A percentile compares a stretch with the other conserved stretches of the same genome.
These are phyloP conservation scores for Varecia variegata DNA, from an alignment of 2,797 vertebrate genomes.

Conservation along the genomic window DNA sequence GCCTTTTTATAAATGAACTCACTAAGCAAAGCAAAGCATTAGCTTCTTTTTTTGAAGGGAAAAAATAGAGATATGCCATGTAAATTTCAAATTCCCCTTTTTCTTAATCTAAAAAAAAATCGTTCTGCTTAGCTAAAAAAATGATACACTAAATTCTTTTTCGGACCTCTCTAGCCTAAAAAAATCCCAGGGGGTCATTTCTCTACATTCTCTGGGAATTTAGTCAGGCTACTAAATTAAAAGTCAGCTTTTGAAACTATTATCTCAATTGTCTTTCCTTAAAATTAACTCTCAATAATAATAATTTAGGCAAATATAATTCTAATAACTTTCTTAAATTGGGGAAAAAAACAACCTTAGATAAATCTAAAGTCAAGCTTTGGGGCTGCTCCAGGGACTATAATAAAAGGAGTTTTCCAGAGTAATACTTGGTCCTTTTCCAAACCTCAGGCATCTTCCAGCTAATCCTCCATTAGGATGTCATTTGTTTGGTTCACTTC, in stretches of 20 bases:
- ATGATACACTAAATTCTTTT: background rate
- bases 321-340: background rate
- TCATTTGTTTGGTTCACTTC: slow-evolving; percentile 70
- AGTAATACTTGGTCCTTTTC: slow-evolving; percentile 49
- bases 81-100: background rate
- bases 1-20: background rate
- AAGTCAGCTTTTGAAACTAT: slow-evolving; percentile 15
- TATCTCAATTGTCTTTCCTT: slow-evolving; percentile 33
- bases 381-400: background rate
- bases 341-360: background rate
- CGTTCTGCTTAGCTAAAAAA: slow-evolving; percentile 24
- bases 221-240: slow-evolving; percentile 45
- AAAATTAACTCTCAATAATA: slow-evolving; percentile 43
- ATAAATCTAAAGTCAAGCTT: background rate
- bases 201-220: background rate
- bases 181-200: background rate
- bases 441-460: slow-evolving; percentile 52
- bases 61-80: background rate
- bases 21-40: background rate
- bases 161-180: background rate
- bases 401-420: slow-evolving; percentile 43
- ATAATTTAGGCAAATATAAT: slow-evolving; percentile 37
- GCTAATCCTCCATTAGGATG: slow-evolving; percentile 61
- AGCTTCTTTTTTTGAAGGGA: background rate
- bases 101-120: background rate